phyloP scores from a whole-genome alignment of 2,113 vertebrate genomes.

The Tyto alba region DNA sequence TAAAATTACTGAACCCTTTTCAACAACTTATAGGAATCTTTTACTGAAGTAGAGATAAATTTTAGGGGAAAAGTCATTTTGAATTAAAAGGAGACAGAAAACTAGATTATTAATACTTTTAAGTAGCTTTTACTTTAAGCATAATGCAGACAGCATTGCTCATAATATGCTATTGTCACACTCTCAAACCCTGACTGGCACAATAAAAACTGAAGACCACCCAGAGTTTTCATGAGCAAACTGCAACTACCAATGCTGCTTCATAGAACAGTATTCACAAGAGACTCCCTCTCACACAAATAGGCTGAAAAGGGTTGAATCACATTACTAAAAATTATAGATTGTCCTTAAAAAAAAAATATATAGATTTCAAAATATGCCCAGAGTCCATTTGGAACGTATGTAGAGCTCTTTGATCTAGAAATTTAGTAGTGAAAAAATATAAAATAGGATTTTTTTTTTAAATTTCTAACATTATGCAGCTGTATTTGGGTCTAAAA shows the following conservation, averaged over 20 bases:
- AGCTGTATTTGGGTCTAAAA: background rate
- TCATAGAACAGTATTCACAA: background rate
- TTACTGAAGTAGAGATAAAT: background rate
- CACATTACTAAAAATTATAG: background rate
- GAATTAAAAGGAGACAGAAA: background rate
- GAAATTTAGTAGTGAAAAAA: background rate
- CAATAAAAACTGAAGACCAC: slow-evolving; percentile 3
- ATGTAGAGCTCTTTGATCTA: background rate
- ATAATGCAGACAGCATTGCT: background rate
- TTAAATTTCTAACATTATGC: background rate
- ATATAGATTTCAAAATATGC: background rate
- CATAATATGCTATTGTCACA: background rate
- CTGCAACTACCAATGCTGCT: background rate
- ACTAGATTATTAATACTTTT: background rate
- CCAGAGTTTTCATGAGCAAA: background rate
- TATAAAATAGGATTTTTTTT: background rate
- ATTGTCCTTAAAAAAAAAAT: background rate
- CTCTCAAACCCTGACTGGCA: background rate
- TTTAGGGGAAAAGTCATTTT: background rate
- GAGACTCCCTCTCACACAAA: background rate
- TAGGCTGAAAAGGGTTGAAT: fast-evolving
- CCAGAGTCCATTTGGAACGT: background rate
- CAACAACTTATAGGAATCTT: background rate
- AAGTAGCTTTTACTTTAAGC: background rate
- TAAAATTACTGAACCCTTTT: background rate